Conservation (phyloP, 2,797 vertebrate species). For the Thalassophryne amazonica region DNA sequence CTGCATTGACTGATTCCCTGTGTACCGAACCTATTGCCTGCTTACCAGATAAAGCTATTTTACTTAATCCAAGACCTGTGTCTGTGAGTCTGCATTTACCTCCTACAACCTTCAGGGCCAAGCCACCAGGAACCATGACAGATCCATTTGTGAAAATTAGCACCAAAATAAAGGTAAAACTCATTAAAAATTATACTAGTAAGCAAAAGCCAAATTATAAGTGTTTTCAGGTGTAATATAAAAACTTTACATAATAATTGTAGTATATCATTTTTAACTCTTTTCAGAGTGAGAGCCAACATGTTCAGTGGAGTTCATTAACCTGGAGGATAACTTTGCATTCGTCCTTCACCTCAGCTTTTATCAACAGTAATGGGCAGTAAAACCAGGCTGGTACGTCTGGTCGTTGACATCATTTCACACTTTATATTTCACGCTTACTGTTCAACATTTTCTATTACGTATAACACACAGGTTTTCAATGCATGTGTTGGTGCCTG, state of each 20-base stretch:
- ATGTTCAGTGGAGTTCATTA: slow-evolving; percentile 51
- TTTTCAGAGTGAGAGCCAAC: neutral
- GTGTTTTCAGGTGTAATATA: neutral
- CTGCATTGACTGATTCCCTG: too few relatives aligned
- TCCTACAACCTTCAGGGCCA: too few relatives aligned
- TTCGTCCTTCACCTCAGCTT: slow-evolving; percentile 73
- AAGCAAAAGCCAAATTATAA: neutral
- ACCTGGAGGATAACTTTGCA: slow-evolving; percentile 29
- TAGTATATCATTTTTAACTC: neutral
- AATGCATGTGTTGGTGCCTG: too few relatives aligned
- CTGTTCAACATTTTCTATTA: too few relatives aligned
- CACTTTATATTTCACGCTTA: slow-evolving; percentile 18
- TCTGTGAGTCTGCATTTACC: too few relatives aligned
- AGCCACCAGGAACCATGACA: too few relatives aligned
- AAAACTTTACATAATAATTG: neutral
- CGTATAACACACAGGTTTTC: too few relatives aligned
- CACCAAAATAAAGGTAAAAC: too few relatives aligned
- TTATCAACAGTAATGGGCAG: slow-evolving; percentile 64
- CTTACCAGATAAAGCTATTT: too few relatives aligned
- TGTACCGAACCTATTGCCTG: too few relatives aligned
- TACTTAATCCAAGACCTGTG: too few relatives aligned
- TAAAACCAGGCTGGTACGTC: slow-evolving; percentile 50
- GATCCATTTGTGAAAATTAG: too few relatives aligned
- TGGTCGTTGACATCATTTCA: slow-evolving; percentile 61
- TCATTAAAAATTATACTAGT: neutral